Base-by-base conservation (phyloP, 1,140 invertebrate species). In the Eueides isabella region DNA sequence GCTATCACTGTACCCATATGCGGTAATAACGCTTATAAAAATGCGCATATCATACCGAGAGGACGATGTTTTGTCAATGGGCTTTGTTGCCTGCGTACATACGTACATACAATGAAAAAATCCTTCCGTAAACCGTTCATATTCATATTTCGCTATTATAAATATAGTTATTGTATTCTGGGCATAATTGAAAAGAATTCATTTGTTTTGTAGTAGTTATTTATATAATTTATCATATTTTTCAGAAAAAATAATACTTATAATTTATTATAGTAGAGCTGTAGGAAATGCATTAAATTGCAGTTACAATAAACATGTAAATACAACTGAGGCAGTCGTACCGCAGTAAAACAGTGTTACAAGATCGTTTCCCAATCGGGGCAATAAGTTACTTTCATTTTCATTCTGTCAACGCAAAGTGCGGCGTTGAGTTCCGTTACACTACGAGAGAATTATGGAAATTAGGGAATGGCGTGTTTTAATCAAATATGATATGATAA, bases 31-130 rank as follows among this genome's bases (percentile, higher is more conserved):
- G 80, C 80, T 85, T 86, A 88, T 86, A 86, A 90, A 86, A 89
- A 89, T 87, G 86, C 84, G 82, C 84, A 85, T 86, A 85, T 85
- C 79, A 83, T 85, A 55, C 44, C 2, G 82, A 83, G 84, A 88
- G 84, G 84, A 81, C 80, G 85, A 81, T 80, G 73, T 88, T 85
- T 79, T 80, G 79, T 78, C 81, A 88, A 87, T 83, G 76, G 80
- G 79, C 82, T 87, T 87, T 88, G 83, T 87, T 79, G 80, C 66
- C 76, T 84, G 85, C 41, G 41, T 19, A n/a, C 6, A 5, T 85
- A 82, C 84, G 77, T 41, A 30, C 28, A 67, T 69, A 81, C 81
- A 83, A 86, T 88, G 86, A 85, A 83, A 81, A 85, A 80, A 83
- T 81, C 76, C 77, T 82, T 79, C 75, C 66, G 77, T 78, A 66